These are phyloP conservation scores for Pharmacophagus antenor DNA, from an alignment of 2,888 invertebrate genomes.

Conservation along the genomic window DNA sequence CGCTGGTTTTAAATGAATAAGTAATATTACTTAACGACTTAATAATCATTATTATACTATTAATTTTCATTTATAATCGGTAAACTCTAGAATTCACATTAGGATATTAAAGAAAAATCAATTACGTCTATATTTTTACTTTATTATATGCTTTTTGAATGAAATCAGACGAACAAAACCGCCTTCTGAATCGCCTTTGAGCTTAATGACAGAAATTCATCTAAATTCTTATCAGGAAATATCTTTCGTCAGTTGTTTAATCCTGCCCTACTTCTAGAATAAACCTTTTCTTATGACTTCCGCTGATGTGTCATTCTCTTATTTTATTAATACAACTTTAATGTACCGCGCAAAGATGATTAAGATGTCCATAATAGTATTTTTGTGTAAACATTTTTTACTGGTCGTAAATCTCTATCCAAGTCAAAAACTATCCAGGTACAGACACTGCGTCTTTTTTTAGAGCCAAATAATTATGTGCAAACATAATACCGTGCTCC, in stretches of 20 bases:
- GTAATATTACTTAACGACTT: too few species aligned
- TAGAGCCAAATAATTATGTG: too few species aligned
- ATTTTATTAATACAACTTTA: conserved; percentile 1
- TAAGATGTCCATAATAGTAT: not conserved
- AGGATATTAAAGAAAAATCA: too few species aligned
- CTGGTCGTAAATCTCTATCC: too few species aligned
- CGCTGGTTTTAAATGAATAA: too few species aligned
- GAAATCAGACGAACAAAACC: not conserved
- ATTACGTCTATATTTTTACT: not conserved
- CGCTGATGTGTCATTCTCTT: not conserved
- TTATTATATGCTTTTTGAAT: not conserved
- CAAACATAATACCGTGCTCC: too few species aligned
- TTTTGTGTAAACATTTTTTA: not conserved
- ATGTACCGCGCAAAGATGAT: not conserved
- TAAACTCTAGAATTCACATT: too few species aligned
- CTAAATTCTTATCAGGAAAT: conserved; percentile 8
- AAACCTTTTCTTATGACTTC: not conserved
- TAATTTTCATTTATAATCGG: not conserved
- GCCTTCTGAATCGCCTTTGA: too few species aligned
- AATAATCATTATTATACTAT: too few species aligned
- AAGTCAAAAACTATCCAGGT: too few species aligned
- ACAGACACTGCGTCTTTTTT: too few species aligned
- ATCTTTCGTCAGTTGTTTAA: not conserved
- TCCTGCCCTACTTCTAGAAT: not conserved
- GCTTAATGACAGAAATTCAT: not conserved